phyloP scores from a whole-genome alignment of 2,113 vertebrate species.

The Pollimyrus isidori region DNA sequence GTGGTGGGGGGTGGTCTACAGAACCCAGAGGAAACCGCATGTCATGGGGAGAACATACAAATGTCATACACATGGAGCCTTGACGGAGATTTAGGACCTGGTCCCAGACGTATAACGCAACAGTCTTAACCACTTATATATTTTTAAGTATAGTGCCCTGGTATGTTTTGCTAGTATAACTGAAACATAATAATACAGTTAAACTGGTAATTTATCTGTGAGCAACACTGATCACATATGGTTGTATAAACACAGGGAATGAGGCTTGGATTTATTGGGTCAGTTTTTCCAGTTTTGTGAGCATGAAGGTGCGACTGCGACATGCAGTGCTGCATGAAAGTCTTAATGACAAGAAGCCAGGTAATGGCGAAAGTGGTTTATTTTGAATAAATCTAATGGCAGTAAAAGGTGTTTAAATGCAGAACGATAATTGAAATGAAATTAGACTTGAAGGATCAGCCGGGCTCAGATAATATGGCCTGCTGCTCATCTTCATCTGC shows the following conservation, averaged over 20 bases:
- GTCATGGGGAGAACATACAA: not conserved
- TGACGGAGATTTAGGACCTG: not conserved
- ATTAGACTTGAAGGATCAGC: not conserved
- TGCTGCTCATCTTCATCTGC: not conserved
- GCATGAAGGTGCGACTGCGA: not conserved
- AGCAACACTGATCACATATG: not conserved
- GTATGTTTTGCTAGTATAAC: not conserved
- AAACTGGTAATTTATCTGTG: not conserved
- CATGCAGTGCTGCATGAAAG: not conserved
- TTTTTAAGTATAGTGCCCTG: not conserved
- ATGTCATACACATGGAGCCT: not conserved
- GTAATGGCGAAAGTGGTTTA: not conserved
- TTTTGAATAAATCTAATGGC: not conserved
- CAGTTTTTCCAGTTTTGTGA: not conserved
- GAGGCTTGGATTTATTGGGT: not conserved
- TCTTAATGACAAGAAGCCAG: not conserved
- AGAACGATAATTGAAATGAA: not conserved
- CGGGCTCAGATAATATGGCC: not conserved
- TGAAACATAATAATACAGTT: not conserved
- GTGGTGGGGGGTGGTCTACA: not conserved
- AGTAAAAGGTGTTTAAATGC: not conserved
- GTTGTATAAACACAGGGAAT: not conserved
- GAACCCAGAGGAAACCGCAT: not conserved
- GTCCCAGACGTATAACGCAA: not conserved
- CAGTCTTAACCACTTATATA: not conserved